Conservation (phyloP, 2,888 invertebrate species). For the Cabera pusaria region DNA sequence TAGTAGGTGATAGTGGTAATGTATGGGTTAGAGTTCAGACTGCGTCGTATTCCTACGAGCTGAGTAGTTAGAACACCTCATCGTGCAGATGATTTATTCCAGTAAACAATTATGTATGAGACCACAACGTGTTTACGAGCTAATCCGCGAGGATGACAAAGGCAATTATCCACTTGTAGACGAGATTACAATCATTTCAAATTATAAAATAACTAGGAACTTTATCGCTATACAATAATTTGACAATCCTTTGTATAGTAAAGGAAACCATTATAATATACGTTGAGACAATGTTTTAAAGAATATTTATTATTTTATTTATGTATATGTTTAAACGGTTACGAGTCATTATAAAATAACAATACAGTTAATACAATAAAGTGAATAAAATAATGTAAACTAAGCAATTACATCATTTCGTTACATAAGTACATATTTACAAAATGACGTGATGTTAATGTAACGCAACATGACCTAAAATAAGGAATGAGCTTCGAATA, state of each 20-base stretch:
- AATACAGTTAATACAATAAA: slow-evolving; percentile 29
- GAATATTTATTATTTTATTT: no score
- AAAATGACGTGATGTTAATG: slow-evolving; percentile 2
- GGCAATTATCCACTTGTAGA: slow-evolving; percentile 49
- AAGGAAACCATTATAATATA: neutral
- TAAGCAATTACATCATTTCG: slow-evolving; percentile 14
- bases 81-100: slow-evolving; percentile 26
- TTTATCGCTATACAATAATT: neutral
- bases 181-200: slow-evolving; percentile 37
- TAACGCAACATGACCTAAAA: slow-evolving; percentile 5
- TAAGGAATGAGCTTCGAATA: slow-evolving; percentile 7
- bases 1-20: no score
- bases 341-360: slow-evolving; percentile 34
- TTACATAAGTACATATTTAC: slow-evolving; percentile 7
- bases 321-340: neutral
- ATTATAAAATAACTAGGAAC: no score
- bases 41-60: slow-evolving; percentile 7
- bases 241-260: neutral
- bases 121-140: slow-evolving; percentile 33
- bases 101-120: slow-evolving; percentile 34
- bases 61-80: no score
- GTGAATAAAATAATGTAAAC: slow-evolving; percentile 2
- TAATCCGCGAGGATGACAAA: slow-evolving; percentile 50
- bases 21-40: no score
- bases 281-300: neutral